Base-by-base conservation (phyloP, 2,797 vertebrate species). In the Danio albolineatus region DNA sequence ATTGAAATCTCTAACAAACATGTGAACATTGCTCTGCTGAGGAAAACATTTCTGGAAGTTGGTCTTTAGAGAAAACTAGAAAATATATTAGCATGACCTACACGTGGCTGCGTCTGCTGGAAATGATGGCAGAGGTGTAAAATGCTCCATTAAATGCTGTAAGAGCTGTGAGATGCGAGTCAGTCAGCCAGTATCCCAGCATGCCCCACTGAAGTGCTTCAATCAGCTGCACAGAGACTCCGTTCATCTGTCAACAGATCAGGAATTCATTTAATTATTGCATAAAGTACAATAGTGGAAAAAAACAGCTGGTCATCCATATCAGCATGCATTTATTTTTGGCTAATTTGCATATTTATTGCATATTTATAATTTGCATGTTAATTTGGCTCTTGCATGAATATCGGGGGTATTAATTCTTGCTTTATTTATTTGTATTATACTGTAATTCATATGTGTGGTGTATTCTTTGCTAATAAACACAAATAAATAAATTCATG, bases 1-100 rank as follows among this genome's bases (percentile, higher is more conserved):
- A 91, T 93, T 92, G 81, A 89, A 43, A 82, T 85, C 88, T 85
- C 57, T 86, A 91, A 93, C 88, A 93, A 92, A 91, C 76, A 85
- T 51, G 51, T 69, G 1, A 46, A 77, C 21, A 65, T 73, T 49
- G 66, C 43, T 83, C 60, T 57, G 56, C 72, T 39, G 1, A n/a
- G 48, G 72, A 78, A 67, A 84, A 84, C 54, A 19, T 43, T 86
- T 61, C 83, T 62, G 17, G 41, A 80, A 86, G 76, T 78, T 87
- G 82, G 84, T 84, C 67, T 61, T 86, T 64, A 85, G 64, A 8
- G 48, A 90, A 90, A 83, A 90, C 88, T 89, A 92, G 73, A 83
- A 88, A 87, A 82, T 41, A 87, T 44, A 82, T 70, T 49, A 74
- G 53, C 56, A 46, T 78, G 70, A 80, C 53, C 57, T 10, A 56